Conservation (phyloP, 2,888 invertebrate species). For the Parapristionchus giblindavisi region DNA sequence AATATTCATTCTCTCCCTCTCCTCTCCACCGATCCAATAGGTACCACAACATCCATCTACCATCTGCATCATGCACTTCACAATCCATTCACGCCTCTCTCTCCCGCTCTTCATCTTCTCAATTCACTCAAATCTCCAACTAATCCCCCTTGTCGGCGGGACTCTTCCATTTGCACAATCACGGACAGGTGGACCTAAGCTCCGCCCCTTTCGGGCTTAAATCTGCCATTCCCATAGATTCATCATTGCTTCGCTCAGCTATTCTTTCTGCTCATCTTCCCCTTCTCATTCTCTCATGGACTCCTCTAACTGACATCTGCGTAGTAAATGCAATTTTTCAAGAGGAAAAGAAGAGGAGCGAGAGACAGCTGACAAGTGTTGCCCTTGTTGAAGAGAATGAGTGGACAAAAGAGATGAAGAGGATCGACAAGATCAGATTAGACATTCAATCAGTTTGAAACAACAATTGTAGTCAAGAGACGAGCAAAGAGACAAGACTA, state of each 20-base stretch:
- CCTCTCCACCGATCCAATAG: neutral
- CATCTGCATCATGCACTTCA: conserved; percentile 28
- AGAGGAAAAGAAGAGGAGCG: conserved; percentile 5
- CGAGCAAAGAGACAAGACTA: neutral
- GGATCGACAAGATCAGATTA: neutral
- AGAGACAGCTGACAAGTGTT: conserved; percentile 35
- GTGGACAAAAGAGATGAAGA: conserved; percentile 16
- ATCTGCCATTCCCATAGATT: too few relatives aligned
- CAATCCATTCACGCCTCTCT: conserved; percentile 11
- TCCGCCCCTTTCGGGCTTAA: too few relatives aligned
- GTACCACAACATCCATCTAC: neutral
- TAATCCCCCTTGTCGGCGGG: conserved; percentile 34
- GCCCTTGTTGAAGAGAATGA: neutral
- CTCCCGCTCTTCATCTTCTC: conserved; percentile 28
- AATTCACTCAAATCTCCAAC: conserved; percentile 33
- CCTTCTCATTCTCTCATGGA: conserved; percentile 26
- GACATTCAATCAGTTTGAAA: neutral
- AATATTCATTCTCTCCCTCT: neutral
- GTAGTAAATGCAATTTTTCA: conserved; percentile 37
- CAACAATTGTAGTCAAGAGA: neutral
- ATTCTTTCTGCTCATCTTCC: too few relatives aligned
- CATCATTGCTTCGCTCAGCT: too few relatives aligned
- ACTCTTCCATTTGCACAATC: conserved; percentile 1
- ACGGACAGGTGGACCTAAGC: neutral
- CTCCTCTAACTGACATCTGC: conserved; percentile 21